Evolutionary conservation across 2,888 invertebrate species (phyloP), one percentile per base, ranked within the genome.

Genomic region (Perdita meconis): DNA sequence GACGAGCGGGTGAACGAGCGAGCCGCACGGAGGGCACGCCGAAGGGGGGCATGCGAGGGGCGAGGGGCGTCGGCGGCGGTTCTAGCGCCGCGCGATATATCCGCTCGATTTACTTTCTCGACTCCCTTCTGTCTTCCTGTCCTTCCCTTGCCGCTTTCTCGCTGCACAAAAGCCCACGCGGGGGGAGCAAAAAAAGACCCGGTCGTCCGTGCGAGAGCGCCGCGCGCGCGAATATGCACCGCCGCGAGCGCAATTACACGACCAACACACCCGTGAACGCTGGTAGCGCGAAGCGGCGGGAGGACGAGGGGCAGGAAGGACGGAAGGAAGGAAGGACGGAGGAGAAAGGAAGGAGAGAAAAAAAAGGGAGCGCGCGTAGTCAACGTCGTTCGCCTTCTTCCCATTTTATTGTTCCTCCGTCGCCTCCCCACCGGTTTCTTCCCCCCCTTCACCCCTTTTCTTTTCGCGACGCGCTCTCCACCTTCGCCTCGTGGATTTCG

Each of bases 61-160:
- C n/a, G n/a, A n/a, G n/a, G n/a, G n/a, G n/a, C n/a, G n/a, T n/a
- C n/a, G n/a, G n/a, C n/a, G n/a, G n/a, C n/a, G n/a, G 60, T 40
- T 80, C 82, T 68, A 82, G 80, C 82, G 74, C 77, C 82, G 79
- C 81, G 79, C 83, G 84, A 84, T 83, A 82, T 84, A 82, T 84
- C 84, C 84, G 84, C 84, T 84, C 84, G 84, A 84, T 84, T 84
- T 84, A 84, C 84, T 83, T 83, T 84, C 81, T 78, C 83, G 86
- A 66, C 83, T 82, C 85, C 84, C 86, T 87, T 84, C 86, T 85
- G 86, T 86, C 85, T 82, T 82, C 84, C 89, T 86, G 84, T 82
- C 84, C 83, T 78, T 66, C 79, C 80, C 67, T 60, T 59, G 66
- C 63, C 80, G 81, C 84, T 82, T 82, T 84, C 82, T 79, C 81